These are phyloP conservation scores for Cryptophagus acutangulus DNA, from an alignment of 2,888 invertebrate genomes.

Conservation along the genomic window DNA sequence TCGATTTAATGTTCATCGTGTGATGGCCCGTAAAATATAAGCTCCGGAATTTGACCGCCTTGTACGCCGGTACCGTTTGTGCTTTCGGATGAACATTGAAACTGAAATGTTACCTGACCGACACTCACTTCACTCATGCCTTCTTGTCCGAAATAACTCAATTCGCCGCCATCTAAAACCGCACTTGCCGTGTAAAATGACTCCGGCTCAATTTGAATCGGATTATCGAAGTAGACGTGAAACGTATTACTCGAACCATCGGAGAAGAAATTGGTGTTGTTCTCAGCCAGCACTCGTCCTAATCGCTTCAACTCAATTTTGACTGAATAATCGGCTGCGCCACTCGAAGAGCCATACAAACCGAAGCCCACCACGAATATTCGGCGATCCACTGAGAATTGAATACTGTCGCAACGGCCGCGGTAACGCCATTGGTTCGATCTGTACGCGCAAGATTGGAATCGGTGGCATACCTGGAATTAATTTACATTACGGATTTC, in stretches of 20 bases:
- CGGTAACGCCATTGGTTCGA: slow-evolving; percentile 97
- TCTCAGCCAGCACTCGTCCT: slow-evolving; percentile 83
- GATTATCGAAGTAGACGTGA: slow-evolving; percentile 80
- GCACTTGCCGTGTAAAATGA: slow-evolving; percentile 95
- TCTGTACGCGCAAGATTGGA: slow-evolving; percentile 93
- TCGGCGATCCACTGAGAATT: slow-evolving; percentile 91
- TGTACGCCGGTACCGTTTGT: slow-evolving; percentile 97
- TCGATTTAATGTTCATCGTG: slow-evolving; percentile 44
- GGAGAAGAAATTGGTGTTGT: slow-evolving; percentile 90
- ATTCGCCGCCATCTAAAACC: slow-evolving; percentile 85
- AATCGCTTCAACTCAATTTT: slow-evolving; percentile 89
- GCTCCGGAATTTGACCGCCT: slow-evolving; percentile 95
- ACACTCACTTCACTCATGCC: slow-evolving; percentile 91
- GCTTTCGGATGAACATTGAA: slow-evolving; percentile 95
- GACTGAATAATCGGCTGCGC: slow-evolving; percentile 91
- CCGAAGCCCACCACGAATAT: slow-evolving; percentile 96
- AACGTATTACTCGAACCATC: slow-evolving; percentile 96
- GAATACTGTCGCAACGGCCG: slow-evolving; percentile 93
- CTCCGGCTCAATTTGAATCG: slow-evolving; percentile 85
- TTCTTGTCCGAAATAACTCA: slow-evolving; percentile 96
- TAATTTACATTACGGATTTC: slow-evolving; percentile 9
- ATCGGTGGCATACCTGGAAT: slow-evolving; percentile 83
- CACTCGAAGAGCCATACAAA: slow-evolving; percentile 92
- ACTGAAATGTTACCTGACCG: slow-evolving; percentile 92
- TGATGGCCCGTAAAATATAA: slow-evolving; percentile 90